phyloP scores from a whole-genome alignment of 2,888 invertebrate species.

The Sesamia inferens region DNA sequence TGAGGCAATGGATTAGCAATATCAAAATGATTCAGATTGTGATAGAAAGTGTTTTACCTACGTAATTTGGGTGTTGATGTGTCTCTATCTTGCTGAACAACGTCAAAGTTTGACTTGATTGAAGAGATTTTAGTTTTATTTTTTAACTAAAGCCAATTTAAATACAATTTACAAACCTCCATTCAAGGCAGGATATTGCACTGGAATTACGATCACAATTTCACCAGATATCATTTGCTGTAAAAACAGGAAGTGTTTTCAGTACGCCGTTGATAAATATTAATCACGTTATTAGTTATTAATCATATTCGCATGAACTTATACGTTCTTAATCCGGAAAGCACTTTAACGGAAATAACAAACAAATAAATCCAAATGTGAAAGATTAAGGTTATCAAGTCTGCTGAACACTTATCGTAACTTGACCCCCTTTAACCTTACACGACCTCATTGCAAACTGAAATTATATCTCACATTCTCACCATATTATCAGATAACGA shows the following conservation, averaged over 20 bases:
- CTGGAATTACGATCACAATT: background rate
- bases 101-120: background rate
- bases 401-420: constrained; percentile 31
- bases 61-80: background rate
- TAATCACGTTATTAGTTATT: background rate
- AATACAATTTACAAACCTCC: background rate
- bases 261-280: background rate
- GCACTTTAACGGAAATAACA: background rate
- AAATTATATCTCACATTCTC: constrained; percentile 29
- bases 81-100: background rate
- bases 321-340: background rate
- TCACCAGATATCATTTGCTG: background rate
- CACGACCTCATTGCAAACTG: constrained; percentile 31
- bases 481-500: constrained; percentile 21
- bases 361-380: constrained; percentile 5
- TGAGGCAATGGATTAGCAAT: background rate
- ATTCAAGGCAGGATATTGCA: background rate
- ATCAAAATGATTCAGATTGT: background rate
- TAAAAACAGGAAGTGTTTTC: background rate
- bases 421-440: constrained; percentile 30
- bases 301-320: background rate
- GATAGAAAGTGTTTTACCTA: background rate
- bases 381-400: constrained; percentile 58
- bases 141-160: background rate
- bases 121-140: background rate